Base-by-base conservation (phyloP, 2,797 vertebrate genomes). In the Chanos chanos region DNA sequence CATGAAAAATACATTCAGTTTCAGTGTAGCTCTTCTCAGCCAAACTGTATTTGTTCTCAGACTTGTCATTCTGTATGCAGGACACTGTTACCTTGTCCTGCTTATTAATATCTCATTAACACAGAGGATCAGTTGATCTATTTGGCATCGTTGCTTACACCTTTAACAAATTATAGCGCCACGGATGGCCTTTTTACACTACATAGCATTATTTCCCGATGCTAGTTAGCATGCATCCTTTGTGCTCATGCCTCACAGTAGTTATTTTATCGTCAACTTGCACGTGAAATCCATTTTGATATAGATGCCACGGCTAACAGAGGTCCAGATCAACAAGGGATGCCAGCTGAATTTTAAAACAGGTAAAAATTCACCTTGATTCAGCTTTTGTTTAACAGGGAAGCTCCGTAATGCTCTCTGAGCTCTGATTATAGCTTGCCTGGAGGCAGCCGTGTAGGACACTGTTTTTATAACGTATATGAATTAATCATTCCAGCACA, bases 341-440 rank as follows among this genome's bases (percentile, higher is more conserved):
- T 37, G 64, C 52, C 59, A 9, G 5, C 3, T 24, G 52, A 64
- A 45, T 30, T 24, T 7, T 34, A 44, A 48, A 36, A 34, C 15
- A 24, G 30, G 22, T 4, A 40, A 25, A 50, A 41, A 60, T 27
- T 70, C 70, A 67, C 66, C 70, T 72, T 70, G 63, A 75, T 60
- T 22, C 45, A 34, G 22, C 57, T 69, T 61, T 59, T 33, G 49
- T 64, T 65, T 64, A 62, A 74, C 57, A 72, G 58, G 53, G 58
- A 50, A 47, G 48, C 55, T 60, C 18, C 12, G 18, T 59, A 33
- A 12, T 15, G 45, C 37, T 64, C 5, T 37, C 28, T 41, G 41
- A 43, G 49, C 60, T 45, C 47, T 43, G 36, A 70, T 72, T 72
- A 72, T 63, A 49, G 43, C 31, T 43, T 57, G 39, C 58, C 65